These are phyloP conservation scores for Drosophila nasuta DNA, from an alignment of 1,140 invertebrate genomes.

Conservation along the genomic window DNA sequence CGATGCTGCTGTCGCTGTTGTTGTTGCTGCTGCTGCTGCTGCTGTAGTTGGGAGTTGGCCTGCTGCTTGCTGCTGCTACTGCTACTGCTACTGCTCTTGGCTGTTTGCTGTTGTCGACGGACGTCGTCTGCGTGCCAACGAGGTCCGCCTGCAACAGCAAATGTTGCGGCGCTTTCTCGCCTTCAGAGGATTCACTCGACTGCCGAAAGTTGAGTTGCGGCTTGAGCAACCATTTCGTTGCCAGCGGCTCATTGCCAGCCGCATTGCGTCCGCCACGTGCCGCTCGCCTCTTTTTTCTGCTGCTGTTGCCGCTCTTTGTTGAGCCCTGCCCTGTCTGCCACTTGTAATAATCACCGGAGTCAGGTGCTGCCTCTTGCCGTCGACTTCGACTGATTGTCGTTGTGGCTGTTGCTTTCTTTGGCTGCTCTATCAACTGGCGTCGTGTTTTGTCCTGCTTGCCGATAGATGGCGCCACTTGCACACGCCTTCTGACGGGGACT, in stretches of 20 bases:
- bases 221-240: slow-evolving; percentile 56
- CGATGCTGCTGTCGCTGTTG: slow-evolving; percentile 12
- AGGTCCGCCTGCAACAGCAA: slow-evolving; percentile 39
- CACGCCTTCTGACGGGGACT: no score
- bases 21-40: slow-evolving; percentile 13
- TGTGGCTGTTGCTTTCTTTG: not conserved
- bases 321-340: not conserved
- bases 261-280: not conserved
- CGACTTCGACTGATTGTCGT: not conserved
- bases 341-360: not conserved
- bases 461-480: not conserved
- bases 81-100: not conserved
- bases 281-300: not conserved
- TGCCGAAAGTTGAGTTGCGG: slow-evolving; percentile 46
- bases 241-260: not conserved
- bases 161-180: slow-evolving; percentile 17
- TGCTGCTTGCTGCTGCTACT: not conserved
- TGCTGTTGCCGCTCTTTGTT: not conserved
- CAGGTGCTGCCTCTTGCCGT: not conserved
- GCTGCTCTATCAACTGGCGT: not conserved
- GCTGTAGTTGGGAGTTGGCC: slow-evolving; percentile 6
- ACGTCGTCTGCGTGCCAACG: slow-evolving; percentile 17
- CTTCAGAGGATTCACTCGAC: slow-evolving; percentile 49
- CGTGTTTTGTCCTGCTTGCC: not conserved
- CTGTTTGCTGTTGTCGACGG: slow-evolving; percentile 33